Base-by-base conservation (phyloP, 2,797 vertebrate genomes). In the Peromyscus melanophrys region DNA sequence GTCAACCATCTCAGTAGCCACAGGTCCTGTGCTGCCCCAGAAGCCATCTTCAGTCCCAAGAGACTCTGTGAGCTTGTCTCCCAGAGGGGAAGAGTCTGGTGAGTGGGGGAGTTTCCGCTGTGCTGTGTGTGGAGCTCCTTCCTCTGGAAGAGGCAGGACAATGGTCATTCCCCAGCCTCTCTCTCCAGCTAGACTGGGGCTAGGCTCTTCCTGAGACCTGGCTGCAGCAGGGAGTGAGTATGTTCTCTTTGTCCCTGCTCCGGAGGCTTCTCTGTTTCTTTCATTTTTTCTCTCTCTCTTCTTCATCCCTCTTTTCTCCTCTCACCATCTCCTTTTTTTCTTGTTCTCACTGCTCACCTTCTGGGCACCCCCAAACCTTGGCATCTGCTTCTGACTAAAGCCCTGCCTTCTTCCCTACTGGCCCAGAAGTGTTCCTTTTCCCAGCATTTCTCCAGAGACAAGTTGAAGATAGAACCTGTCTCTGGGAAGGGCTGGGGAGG, bases 21-120 rank as follows among this genome's bases (percentile, higher is more conserved):
- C 77, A 55, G 94, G 73, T 12, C 96, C 94, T 2, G 4, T 34
- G 73, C 94, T 90, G 4, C 94, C 91, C 89, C 27, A 77, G 95
- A 96, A 89, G 77, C 57, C 23, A 92, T 94, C 73, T 21, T 90
- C 14, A 1, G 11, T 75, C 6, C 9, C 40, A 21, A 52, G 21
- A 52, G 7, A 1, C 13, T 40, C 12, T 19, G 0, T 12, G 46
- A 7, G 80, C 4, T 6, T 16, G 17, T 49, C 5, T 1, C 11
- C 1, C 0, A 0, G 31, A 73, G n/a, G 52, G 52, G 52, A 69
- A 69, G 63, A 34, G 29, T 67, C 1, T 1, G 13, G 63, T 31
- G 31, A 14, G 63, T 67, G 63, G 29, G 63, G 2, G 63, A 34
- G 63, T 67, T 67, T 67, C 29, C 34, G 63, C 63, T 67, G 29